These are phyloP conservation scores for Butorides virescens DNA, from an alignment of 2,113 vertebrate species.

Conservation along the genomic window DNA sequence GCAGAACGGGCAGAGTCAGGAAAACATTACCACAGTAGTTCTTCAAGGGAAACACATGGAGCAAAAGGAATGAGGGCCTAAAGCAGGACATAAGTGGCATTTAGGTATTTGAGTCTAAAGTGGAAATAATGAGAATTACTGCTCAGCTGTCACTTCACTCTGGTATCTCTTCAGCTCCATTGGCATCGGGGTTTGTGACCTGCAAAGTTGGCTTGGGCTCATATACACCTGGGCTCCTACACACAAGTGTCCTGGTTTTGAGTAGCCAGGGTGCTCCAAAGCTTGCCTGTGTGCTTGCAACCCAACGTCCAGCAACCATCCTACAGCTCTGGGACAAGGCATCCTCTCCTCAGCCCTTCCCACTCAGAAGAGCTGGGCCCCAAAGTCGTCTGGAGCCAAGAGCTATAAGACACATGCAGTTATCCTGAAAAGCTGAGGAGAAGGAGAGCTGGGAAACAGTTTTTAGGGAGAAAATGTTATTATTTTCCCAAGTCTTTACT, in stretches of 20 bases:
- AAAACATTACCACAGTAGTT: not conserved
- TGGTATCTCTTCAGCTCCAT: not conserved
- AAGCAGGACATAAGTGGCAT: not conserved
- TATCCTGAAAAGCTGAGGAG: not conserved
- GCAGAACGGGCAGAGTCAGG: not conserved
- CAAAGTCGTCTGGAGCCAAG: not conserved
- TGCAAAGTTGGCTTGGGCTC: not conserved
- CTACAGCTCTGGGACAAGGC: not conserved
- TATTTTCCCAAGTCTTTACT: not conserved
- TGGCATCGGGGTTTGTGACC: not conserved
- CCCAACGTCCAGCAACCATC: not conserved
- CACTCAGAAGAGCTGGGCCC: not conserved
- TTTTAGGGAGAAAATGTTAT: not conserved
- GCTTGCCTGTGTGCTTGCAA: not conserved
- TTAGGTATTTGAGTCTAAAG: not conserved
- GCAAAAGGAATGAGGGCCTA: not conserved
- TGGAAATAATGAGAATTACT: not conserved
- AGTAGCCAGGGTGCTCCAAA: rapidly evolving
- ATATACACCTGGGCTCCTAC: not conserved
- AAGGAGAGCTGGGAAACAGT: not conserved
- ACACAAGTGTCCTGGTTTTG: not conserved
- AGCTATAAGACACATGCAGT: not conserved
- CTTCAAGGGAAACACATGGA: not conserved
- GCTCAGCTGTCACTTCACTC: not conserved
- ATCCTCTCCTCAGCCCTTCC: not conserved